Conservation (phyloP, 2,113 vertebrate species). For the Cariama cristata region DNA sequence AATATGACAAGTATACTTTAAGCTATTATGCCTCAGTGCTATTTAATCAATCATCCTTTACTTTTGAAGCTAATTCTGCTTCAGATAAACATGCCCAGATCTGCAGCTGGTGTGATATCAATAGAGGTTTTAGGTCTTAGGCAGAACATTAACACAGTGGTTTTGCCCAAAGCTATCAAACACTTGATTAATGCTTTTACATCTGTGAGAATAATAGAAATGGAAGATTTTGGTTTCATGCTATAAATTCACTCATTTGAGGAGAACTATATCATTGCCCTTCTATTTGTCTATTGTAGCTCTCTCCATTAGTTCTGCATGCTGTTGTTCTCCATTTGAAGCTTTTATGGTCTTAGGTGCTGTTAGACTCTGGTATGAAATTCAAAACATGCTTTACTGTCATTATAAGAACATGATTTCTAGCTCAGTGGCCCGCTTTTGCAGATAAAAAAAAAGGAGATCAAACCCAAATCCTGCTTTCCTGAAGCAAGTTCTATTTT, state of each 20-base stretch:
- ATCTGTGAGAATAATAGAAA: background rate
- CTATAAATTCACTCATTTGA: background rate
- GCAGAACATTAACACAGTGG: background rate
- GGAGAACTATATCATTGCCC: background rate
- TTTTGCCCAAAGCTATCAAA: background rate
- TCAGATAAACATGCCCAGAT: slow-evolving; percentile 26
- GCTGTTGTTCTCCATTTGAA: background rate
- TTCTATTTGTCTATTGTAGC: background rate
- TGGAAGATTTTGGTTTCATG: background rate
- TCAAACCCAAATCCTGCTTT: background rate
- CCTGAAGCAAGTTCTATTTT: background rate
- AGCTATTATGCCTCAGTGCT: background rate
- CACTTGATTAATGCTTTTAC: slow-evolving; percentile 37
- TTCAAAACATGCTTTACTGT: background rate
- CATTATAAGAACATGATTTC: background rate
- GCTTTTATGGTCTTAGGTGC: background rate
- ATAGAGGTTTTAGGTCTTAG: slow-evolving; percentile 3
- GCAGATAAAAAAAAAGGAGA: fast-evolving
- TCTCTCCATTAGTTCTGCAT: background rate
- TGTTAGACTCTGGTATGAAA: background rate
- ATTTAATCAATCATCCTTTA: slow-evolving; percentile 50
- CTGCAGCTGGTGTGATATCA: slow-evolving; percentile 4
- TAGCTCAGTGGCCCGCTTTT: background rate
- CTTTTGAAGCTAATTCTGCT: slow-evolving; percentile 41
- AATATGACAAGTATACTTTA: slow-evolving; percentile 49